A percentile compares a stretch with the other conserved stretches of the same genome.
Evolutionary conservation across 2,113 vertebrate species (phyloP).

Genomic region (Sus scrofa): T2T-Sscrofa CM000824.6:83467501-83468000

Average conservation of each 20-base stretch:
- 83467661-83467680: not conserved
- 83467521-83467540: not conserved
- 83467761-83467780: not conserved
- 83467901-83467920: not conserved
- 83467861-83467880: not conserved
- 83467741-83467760: not conserved
- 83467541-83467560: not conserved
- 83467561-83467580: not conserved
- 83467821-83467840: not conserved
- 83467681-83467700: not conserved
- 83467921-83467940: not conserved
- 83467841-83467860: accelerated
- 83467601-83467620: not conserved
- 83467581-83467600: not conserved
- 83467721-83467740: not conserved
- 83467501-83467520: not conserved
- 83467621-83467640: not conserved
- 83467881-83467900: not conserved
- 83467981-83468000: not conserved
- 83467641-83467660: not conserved
- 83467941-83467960: too few relatives aligned
- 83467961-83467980: not conserved
- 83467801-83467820: not conserved
- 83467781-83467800: accelerated
- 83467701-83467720: not conserved